phyloP scores from a whole-genome alignment of 2,113 vertebrate species.

The Neogobius melanostomus region DNA sequence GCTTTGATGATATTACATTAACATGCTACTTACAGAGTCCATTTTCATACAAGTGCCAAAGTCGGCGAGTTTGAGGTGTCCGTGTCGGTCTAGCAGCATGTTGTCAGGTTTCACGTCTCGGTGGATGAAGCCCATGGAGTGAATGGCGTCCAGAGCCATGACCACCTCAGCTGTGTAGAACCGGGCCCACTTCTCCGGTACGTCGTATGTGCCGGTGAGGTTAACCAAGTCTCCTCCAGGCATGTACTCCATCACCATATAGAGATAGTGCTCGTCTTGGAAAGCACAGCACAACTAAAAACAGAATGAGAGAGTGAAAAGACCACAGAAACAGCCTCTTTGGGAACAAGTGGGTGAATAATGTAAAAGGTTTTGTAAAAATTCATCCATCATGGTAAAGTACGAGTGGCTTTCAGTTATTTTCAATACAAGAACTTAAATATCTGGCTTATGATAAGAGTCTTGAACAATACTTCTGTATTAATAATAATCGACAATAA shows the following conservation, averaged over 20 bases:
- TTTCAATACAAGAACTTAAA: too few relatives aligned
- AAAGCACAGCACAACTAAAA: slow-evolving; percentile 95
- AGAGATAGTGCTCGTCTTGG: slow-evolving; percentile 96
- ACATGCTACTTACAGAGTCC: slow-evolving; percentile 85
- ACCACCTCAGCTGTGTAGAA: slow-evolving; percentile 98
- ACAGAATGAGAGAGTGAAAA: not conserved
- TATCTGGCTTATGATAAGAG: too few relatives aligned
- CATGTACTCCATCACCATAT: slow-evolving; percentile 99
- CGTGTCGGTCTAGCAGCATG: slow-evolving; percentile 93
- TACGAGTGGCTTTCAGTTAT: too few relatives aligned
- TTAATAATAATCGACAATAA: too few relatives aligned
- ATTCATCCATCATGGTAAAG: too few relatives aligned
- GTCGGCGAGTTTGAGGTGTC: slow-evolving; percentile 97
- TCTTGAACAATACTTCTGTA: too few relatives aligned
- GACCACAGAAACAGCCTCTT: not conserved
- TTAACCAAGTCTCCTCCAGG: slow-evolving; percentile 99
- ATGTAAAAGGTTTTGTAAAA: not conserved
- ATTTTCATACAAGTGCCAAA: slow-evolving; percentile 99
- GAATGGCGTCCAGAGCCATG: slow-evolving; percentile 96
- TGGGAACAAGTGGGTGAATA: not conserved
- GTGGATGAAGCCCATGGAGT: slow-evolving; percentile 99
- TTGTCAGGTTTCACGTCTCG: slow-evolving; percentile 98
- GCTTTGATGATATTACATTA: too few relatives aligned
- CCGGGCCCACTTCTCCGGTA: slow-evolving; percentile 98
- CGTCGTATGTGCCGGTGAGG: slow-evolving; percentile 98